A percentile compares a stretch with the other conserved stretches of the same genome.
phyloP scores from a whole-genome alignment of 1,140 invertebrate genomes.

The Bombus consobrinus region DNA sequence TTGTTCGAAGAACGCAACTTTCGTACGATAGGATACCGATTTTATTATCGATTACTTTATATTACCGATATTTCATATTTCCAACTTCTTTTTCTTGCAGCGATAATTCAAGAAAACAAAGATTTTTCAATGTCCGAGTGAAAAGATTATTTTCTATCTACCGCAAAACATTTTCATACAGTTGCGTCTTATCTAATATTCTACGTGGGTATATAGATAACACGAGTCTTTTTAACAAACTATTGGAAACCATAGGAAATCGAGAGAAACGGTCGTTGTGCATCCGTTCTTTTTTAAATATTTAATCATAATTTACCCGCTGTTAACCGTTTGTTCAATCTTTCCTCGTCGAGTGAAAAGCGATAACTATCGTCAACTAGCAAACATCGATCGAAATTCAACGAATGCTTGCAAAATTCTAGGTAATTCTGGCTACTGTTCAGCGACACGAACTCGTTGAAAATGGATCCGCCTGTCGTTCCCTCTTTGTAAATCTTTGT shows the following conservation, averaged over 20 bases:
- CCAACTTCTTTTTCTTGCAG: too few relatives aligned
- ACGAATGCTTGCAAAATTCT: not conserved
- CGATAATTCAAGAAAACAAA: not conserved
- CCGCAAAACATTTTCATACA: not conserved
- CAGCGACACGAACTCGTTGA: not conserved
- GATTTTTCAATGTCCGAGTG: too few relatives aligned
- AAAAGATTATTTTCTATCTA: not conserved
- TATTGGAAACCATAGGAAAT: not conserved
- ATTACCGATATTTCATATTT: not conserved
- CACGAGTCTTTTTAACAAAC: not conserved
- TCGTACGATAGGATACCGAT: too few relatives aligned
- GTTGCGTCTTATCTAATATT: not conserved
- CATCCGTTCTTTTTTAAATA: not conserved
- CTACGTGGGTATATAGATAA: not conserved
- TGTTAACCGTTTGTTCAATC: not conserved
- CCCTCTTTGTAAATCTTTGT: not conserved
- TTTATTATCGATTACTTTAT: too few relatives aligned
- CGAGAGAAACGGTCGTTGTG: too few relatives aligned
- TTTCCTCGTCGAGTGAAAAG: conserved; percentile 8
- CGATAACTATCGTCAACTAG: conserved; percentile 28
- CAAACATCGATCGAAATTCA: conserved; percentile 41
- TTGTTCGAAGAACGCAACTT: too few relatives aligned
- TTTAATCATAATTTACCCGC: not conserved
- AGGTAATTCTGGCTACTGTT: not conserved
- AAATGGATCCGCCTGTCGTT: not conserved